These are phyloP conservation scores for Strigamia transsilvanica DNA, from an alignment of 2,888 invertebrate species.

Conservation along the genomic window DNA sequence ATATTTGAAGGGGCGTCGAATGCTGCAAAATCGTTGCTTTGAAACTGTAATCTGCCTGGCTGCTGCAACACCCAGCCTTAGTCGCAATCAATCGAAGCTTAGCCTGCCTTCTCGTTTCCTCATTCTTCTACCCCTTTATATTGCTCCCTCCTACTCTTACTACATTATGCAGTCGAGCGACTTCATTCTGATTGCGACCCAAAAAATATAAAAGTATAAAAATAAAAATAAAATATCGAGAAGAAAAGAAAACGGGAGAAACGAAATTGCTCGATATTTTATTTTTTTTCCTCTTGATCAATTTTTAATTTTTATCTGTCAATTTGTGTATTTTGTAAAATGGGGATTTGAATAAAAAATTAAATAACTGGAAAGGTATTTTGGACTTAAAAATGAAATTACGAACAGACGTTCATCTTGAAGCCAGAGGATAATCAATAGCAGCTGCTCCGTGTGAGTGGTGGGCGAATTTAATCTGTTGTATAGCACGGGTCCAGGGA, in stretches of 20 bases:
- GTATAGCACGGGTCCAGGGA: slow-evolving; percentile 44
- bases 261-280: background rate
- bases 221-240: background rate
- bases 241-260: background rate
- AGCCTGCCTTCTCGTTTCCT: slow-evolving; percentile 49
- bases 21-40: slow-evolving; percentile 49
- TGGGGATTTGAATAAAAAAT: background rate
- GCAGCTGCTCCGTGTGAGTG: slow-evolving; percentile 45
- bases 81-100: slow-evolving; percentile 49
- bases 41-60: slow-evolving; percentile 47
- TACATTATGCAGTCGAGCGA: slow-evolving; percentile 48
- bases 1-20: slow-evolving; percentile 44
- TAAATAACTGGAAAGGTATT: background rate
- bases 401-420: slow-evolving; percentile 26
- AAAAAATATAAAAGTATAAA: background rate
- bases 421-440: slow-evolving; percentile 41
- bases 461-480: slow-evolving; percentile 47
- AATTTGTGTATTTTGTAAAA: background rate
- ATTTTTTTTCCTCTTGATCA: slow-evolving; percentile 17
- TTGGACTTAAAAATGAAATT: slow-evolving; percentile 11
- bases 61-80: slow-evolving; percentile 45
- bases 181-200: slow-evolving; percentile 26
- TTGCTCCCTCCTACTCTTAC: slow-evolving; percentile 31
- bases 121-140: slow-evolving; percentile 41
- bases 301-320: background rate